phyloP scores from a whole-genome alignment of 2,113 vertebrate genomes.

The Sisor rabdophorus region DNA sequence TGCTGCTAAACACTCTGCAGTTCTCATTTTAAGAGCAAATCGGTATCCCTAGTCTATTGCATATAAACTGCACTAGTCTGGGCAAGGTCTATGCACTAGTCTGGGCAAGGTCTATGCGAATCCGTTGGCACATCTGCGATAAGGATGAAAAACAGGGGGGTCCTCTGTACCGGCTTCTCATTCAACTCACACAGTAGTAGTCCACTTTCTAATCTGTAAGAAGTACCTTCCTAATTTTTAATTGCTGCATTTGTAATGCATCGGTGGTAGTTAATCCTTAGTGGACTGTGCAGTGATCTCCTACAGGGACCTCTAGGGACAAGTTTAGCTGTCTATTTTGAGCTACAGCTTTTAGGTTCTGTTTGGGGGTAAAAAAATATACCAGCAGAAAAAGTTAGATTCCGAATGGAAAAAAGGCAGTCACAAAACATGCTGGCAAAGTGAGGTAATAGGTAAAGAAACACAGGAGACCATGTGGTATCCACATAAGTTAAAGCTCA shows the following conservation, averaged over 20 bases:
- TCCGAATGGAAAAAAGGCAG: not conserved
- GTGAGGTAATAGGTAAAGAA: constrained; percentile 4
- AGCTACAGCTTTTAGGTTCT: constrained; percentile 41
- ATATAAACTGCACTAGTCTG: constrained; percentile 1
- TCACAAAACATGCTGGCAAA: constrained; percentile 19
- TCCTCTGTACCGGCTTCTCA: constrained; percentile 5
- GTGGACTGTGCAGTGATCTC: constrained; percentile 32
- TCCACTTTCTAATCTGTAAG: constrained; percentile 41
- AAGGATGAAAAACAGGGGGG: constrained; percentile 28
- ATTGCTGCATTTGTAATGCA: constrained; percentile 58
- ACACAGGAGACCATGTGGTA: constrained; percentile 8
- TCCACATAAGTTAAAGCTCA: constrained; percentile 12
- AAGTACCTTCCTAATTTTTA: constrained; percentile 52
- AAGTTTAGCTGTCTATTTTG: constrained; percentile 28
- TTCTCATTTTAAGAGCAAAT: constrained; percentile 23
- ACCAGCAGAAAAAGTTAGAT: not conserved
- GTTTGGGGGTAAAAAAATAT: constrained; percentile 23
- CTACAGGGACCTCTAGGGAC: constrained; percentile 37
- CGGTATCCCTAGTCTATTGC: constrained; percentile 12
- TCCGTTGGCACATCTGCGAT: constrained; percentile 5
- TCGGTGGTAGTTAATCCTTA: constrained; percentile 40
- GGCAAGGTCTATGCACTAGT: constrained; percentile 17
- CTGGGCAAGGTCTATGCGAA: not conserved
- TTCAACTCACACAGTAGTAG: constrained; percentile 33
- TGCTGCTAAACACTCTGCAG: constrained; percentile 42